Evolutionary conservation across 2,113 vertebrate species (phyloP), one percentile per base, ranked within the genome.

Genomic region (Coptodon rendalli): DNA sequence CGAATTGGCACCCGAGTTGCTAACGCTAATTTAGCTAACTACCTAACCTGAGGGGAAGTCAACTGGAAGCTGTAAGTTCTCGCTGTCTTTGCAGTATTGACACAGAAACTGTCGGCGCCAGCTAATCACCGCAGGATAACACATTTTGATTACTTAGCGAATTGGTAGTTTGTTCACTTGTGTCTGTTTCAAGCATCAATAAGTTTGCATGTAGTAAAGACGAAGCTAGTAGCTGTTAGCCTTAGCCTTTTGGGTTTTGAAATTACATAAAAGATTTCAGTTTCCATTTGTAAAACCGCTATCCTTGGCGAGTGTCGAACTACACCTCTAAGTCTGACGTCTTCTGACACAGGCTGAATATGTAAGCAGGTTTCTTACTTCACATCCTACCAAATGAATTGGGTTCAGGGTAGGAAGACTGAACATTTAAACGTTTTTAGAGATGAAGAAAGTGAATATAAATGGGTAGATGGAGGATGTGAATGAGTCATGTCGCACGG

Each of bases 1-100:
- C 11, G 9, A 24, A 9, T 12, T 81, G 83, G 57, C 88, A 80
- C 17, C n/a, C 19, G 3, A 3, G 27, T 54, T 54, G 92, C 94
- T 92, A 93, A 92, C 34, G 90, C 83, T 85, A 85, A 43, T 38
- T 89, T 56, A 82, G 89, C 89, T 81, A 36, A 76, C 82, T 73
- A 3, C 85, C 53, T 63, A 36, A 68, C 73, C 34, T 5, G 12
- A 57, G 52, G 22, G 57, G 50, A 48, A 78, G 4, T 81, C 34
- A 43, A 4, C 3, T 3, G 66, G 24, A 54, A 50, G 78, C 66
- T 84, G 4, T 3, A 14, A 9, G 76, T 81, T 85, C 24, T 11
- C 27, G 85, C 81, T 86, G 56, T 71, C 52, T 82, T 52, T 29
- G 31, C 19, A 38, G 7, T 40, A 48, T 10, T 56, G 45, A 82